Conservation (phyloP, 2,797 vertebrate species). For the Monodelphis domestica region DNA sequence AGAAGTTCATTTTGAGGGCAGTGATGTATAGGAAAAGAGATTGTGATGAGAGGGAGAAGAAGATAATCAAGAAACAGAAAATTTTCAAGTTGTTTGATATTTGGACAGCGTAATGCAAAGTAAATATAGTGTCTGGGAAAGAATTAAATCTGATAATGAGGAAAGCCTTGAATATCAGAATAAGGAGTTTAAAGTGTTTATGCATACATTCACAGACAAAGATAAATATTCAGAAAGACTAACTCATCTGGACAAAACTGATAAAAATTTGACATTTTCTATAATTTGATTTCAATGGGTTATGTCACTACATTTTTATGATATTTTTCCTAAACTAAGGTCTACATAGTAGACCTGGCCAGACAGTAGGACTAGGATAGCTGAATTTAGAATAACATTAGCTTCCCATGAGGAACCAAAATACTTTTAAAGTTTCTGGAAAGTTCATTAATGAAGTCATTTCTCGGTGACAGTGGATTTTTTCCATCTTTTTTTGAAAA, state of each 20-base stretch:
- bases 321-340: neutral
- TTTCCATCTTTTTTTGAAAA: constrained; percentile 23
- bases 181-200: neutral
- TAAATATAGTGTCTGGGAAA: neutral
- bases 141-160: neutral
- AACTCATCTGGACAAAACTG: constrained; percentile 1
- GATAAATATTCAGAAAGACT: constrained; percentile 15
- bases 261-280: constrained; percentile 21
- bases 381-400: constrained; percentile 5
- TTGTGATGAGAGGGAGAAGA: neutral
- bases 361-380: neutral
- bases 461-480: constrained; percentile 19
- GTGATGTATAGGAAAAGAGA: neutral
- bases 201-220: neutral
- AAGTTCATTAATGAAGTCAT: constrained; percentile 35
- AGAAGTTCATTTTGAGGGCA: neutral
- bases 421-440: constrained; percentile 15
- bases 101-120: no score
- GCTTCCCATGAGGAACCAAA: constrained; percentile 23
- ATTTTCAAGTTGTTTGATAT: neutral
- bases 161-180: neutral
- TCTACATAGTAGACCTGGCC: neutral
- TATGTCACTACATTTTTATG: neutral
- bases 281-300: neutral
- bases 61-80: neutral